Evolutionary conservation across 2,113 vertebrate genomes (phyloP).

Genomic region (Sitta europaea): DNA sequence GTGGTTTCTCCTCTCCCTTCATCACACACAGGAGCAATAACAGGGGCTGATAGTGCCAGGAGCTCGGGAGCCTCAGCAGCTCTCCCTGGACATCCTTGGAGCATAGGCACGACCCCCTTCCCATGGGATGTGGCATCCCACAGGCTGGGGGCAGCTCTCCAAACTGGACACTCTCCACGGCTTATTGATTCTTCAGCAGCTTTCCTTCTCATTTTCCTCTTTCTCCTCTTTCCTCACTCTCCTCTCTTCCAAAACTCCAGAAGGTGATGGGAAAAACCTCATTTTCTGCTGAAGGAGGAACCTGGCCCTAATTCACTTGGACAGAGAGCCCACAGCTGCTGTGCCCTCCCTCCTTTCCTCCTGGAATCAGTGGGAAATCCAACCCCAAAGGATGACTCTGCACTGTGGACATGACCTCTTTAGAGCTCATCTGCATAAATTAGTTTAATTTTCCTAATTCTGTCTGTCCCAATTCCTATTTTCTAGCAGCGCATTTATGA

Average conservation of each 20-base stretch:
- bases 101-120: fast-evolving
- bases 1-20: neutral
- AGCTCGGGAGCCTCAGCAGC: neutral
- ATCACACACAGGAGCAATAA: fast-evolving
- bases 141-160: neutral
- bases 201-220: neutral
- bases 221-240: neutral
- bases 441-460: neutral
- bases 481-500: neutral
- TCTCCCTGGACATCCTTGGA: neutral
- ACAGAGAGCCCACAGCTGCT: neutral
- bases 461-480: too few species aligned
- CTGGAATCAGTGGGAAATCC: neutral
- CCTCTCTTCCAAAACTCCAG: neutral
- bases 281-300: neutral
- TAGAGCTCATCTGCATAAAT: neutral
- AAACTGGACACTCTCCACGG: fast-evolving
- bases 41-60: fast-evolving
- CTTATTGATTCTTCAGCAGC: neutral
- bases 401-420: neutral
- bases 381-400: neutral
- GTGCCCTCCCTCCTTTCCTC: neutral
- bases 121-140: neutral
- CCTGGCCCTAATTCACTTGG: fast-evolving
- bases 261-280: neutral